These are phyloP conservation scores for Cyclura pinguis DNA, from an alignment of 2,797 vertebrate genomes.

Conservation along the genomic window DNA sequence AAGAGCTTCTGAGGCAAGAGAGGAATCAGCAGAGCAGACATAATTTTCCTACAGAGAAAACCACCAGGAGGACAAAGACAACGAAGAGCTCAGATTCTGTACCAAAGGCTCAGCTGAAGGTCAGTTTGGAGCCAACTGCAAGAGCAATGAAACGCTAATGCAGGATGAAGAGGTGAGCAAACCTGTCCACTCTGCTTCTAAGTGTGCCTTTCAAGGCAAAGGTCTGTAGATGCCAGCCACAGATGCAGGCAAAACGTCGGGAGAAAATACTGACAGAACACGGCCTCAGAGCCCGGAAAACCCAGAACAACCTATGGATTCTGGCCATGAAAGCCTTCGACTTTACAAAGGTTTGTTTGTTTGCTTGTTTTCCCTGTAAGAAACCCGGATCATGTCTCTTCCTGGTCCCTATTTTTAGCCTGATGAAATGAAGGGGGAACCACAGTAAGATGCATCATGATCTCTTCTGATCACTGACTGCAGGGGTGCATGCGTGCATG, in stretches of 20 bases:
- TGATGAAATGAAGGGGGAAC: constrained; percentile 8
- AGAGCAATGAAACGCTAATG: background rate
- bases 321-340: too few species aligned
- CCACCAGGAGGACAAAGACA: background rate
- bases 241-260: too few species aligned
- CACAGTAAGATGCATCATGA: constrained; percentile 10
- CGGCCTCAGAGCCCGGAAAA: too few species aligned
- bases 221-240: too few species aligned
- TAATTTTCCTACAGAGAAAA: background rate
- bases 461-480: background rate
- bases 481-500: too few species aligned
- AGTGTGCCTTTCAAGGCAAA: background rate
- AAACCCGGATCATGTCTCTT: background rate
- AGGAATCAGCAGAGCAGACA: background rate
- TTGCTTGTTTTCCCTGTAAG: background rate
- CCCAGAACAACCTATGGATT: too few species aligned
- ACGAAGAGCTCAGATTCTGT: background rate
- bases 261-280: too few species aligned
- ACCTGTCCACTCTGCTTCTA: background rate
- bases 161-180: background rate
- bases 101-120: background rate
- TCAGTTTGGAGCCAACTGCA: background rate
- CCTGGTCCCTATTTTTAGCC: background rate
- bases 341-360: background rate
- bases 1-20: background rate